Conservation (phyloP, 2,888 invertebrate genomes). For the Eristalinus aeneus region DNA sequence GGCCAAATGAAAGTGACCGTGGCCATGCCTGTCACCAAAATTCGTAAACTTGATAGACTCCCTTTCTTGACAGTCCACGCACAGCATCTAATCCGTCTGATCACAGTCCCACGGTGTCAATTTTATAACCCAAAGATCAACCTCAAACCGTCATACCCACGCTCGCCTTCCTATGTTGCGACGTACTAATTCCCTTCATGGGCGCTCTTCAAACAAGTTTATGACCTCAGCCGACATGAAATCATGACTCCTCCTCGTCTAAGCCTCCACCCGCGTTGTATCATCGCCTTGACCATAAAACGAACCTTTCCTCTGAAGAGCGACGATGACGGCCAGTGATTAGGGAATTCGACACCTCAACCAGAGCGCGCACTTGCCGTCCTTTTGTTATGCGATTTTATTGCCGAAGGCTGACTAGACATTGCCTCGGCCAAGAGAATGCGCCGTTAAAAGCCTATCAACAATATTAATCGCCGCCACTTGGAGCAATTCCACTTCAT, state of each 20-base stretch:
- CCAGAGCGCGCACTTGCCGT: neutral
- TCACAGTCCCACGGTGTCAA: no score
- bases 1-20: no score
- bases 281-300: neutral
- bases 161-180: no score
- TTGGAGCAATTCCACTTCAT: conserved; percentile 3
- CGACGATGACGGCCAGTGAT: neutral
- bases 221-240: no score
- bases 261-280: neutral
- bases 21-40: no score
- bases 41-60: no score
- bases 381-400: neutral
- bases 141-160: no score
- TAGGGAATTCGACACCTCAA: neutral
- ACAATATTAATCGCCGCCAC: conserved; percentile 17
- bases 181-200: neutral
- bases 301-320: neutral
- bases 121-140: no score
- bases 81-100: no score
- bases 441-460: conserved; percentile 12
- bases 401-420: neutral
- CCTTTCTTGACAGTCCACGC: no score
- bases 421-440: neutral
- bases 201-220: no score
- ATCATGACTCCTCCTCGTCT: neutral